These are phyloP conservation scores for Brachyhypopomus gauderio DNA, from an alignment of 2,113 vertebrate genomes.

Conservation along the genomic window DNA sequence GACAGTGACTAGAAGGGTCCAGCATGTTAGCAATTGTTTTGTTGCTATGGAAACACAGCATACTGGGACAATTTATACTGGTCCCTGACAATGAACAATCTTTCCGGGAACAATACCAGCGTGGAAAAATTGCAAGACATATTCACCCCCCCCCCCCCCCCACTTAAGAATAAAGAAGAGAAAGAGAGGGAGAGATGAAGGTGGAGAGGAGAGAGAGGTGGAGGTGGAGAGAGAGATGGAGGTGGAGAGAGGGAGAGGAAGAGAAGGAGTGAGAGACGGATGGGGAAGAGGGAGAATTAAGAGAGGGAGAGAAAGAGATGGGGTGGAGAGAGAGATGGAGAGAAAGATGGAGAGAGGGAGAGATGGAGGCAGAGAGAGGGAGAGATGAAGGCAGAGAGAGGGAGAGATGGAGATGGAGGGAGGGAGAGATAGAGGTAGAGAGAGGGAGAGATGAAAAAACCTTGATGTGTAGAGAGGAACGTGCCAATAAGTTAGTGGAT, in stretches of 20 bases:
- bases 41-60: constrained; percentile 35
- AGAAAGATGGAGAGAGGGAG: background rate
- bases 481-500: too few relatives aligned
- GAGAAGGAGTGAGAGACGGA: background rate
- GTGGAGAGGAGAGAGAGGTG: background rate
- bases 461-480: too few relatives aligned
- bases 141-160: too few relatives aligned
- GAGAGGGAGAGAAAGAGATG: background rate
- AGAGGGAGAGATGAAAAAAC: too few relatives aligned
- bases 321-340: background rate
- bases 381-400: background rate
- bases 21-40: background rate
- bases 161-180: background rate
- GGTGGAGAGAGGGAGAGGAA: background rate
- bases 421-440: background rate
- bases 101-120: background rate
- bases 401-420: background rate
- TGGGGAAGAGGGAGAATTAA: background rate
- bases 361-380: background rate
- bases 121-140: background rate
- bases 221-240: background rate
- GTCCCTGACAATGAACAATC: constrained; percentile 6
- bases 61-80: constrained; percentile 7
- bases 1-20: constrained; percentile 53
- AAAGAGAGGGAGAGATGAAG: background rate